Evolutionary conservation across 2,888 invertebrate species (phyloP).

Genomic region (Resseliella maxima): DNA sequence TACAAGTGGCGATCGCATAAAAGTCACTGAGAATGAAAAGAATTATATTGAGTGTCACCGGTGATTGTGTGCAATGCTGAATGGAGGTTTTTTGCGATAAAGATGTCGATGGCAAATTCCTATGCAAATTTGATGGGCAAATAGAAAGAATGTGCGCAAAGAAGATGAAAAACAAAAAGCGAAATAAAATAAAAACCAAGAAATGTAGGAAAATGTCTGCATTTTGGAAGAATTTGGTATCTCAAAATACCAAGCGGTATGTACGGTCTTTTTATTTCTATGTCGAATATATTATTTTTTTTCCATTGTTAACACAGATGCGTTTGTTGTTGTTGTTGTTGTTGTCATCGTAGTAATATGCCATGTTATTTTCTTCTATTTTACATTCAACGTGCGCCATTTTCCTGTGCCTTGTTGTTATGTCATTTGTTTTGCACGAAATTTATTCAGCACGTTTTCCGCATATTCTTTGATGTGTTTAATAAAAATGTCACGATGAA

Average conservation of each 20-base stretch:
- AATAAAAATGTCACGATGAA: constrained; percentile 13
- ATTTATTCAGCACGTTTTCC: neutral
- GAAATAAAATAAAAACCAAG: neutral
- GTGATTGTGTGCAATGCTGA: too few relatives aligned
- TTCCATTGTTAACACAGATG: neutral
- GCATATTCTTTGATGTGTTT: neutral
- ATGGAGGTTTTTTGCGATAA: too few relatives aligned
- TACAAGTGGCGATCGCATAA: too few relatives aligned
- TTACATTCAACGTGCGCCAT: neutral
- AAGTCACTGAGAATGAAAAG: too few relatives aligned
- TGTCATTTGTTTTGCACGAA: neutral
- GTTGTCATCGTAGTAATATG: too few relatives aligned
- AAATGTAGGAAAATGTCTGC: neutral
- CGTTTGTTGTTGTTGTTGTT: neutral
- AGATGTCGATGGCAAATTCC: too few relatives aligned
- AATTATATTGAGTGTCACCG: too few relatives aligned
- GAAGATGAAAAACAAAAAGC: too few relatives aligned
- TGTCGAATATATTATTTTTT: neutral
- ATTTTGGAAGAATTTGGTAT: neutral
- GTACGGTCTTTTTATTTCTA: neutral
- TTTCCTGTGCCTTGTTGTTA: neutral
- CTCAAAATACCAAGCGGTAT: neutral
- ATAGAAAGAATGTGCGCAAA: too few relatives aligned
- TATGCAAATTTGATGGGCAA: too few relatives aligned
- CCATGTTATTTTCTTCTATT: neutral